A percentile compares a stretch with the other conserved stretches of the same genome.
phyloP scores from a whole-genome alignment of 2,113 vertebrate genomes.

The Pelecanoides urinatrix region DNA sequence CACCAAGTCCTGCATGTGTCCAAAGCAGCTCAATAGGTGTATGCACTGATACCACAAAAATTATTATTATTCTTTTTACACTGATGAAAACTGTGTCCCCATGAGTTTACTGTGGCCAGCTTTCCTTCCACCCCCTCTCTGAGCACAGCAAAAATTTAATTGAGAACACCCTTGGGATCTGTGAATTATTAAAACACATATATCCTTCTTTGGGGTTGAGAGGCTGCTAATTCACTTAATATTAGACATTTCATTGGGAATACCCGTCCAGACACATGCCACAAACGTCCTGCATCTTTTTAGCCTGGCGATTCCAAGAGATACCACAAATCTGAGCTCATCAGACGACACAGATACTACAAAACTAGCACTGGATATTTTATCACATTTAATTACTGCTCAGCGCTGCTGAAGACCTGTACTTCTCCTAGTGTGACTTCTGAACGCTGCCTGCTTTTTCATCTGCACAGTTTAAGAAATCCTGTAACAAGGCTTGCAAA shows the following conservation, averaged over 20 bases:
- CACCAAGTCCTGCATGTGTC: accelerated
- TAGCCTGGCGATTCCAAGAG: not conserved
- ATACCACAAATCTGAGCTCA: not conserved
- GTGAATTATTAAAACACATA: not conserved
- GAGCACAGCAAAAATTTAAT: not conserved
- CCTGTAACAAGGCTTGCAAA: not conserved
- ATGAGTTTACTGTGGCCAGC: not conserved
- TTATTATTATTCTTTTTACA: not conserved
- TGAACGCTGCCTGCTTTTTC: not conserved
- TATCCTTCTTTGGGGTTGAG: not conserved
- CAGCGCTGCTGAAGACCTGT: not conserved
- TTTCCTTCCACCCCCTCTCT: not conserved
- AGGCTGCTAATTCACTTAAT: not conserved
- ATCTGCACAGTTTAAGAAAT: not conserved
- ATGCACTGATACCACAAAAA: not conserved
- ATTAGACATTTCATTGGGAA: not conserved
- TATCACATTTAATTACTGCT: not conserved
- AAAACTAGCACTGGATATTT: not conserved
- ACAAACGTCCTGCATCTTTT: not conserved
- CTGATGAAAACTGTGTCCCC: not conserved
- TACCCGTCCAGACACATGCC: not conserved
- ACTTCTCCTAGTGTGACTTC: not conserved
- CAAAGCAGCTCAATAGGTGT: not conserved
- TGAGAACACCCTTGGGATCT: not conserved
- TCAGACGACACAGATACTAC: not conserved